Percentiles rank a stretch among this genome's conserved stretches.
Evolutionary conservation across 2,113 vertebrate species (phyloP).

Genomic region (Bombycilla garrulus): DNA sequence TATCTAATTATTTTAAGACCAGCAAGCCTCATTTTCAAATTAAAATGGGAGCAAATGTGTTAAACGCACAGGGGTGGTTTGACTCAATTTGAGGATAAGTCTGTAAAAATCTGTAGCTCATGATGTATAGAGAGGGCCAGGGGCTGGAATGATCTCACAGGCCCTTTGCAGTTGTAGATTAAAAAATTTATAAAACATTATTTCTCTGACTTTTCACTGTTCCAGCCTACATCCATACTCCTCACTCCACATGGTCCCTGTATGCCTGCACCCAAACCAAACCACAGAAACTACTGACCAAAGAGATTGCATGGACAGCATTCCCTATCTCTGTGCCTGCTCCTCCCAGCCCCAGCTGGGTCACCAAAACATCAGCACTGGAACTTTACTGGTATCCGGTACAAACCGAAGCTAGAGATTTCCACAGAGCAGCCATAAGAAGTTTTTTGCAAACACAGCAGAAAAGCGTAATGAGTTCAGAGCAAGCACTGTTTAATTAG

Average conservation of each 20-base stretch:
- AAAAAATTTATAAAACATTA: neutral
- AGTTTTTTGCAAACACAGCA: neutral
- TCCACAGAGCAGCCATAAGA: neutral
- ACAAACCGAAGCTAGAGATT: neutral
- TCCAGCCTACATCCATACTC: neutral
- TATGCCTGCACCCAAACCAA: neutral
- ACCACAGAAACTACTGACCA: neutral
- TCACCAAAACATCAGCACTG: neutral
- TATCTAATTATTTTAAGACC: neutral
- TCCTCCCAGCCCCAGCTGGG: neutral
- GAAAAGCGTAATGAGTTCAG: neutral
- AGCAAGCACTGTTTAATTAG: neutral
- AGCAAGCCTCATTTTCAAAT: neutral
- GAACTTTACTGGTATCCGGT: neutral
- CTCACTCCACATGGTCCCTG: neutral
- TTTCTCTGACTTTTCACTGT: neutral
- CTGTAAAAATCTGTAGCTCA: neutral
- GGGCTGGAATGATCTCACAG: neutral
- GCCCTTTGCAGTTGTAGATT: neutral
- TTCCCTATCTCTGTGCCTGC: fast-evolving
- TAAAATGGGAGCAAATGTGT: neutral
- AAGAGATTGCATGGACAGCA: neutral
- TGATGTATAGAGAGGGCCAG: neutral
- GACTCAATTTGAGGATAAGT: neutral
- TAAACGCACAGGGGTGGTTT: neutral